These are phyloP conservation scores for Cydia strobilella DNA, from an alignment of 1,140 invertebrate species.

Conservation along the genomic window DNA sequence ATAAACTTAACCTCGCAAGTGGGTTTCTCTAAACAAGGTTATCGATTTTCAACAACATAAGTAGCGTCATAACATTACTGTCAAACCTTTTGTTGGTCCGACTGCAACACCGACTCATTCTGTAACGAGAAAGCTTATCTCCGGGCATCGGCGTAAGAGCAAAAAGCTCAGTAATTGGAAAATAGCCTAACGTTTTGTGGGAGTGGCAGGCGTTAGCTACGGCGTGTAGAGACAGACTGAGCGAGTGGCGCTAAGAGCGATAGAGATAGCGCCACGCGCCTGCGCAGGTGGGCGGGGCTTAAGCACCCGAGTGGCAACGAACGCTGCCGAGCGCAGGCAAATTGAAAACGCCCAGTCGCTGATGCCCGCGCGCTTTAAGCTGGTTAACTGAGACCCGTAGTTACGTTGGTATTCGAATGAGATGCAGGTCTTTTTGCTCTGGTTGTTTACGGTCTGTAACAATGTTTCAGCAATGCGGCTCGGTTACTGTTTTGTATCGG, in stretches of 20 bases:
- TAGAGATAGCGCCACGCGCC: slow-evolving; percentile 47
- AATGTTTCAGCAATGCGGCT: slow-evolving; percentile 50
- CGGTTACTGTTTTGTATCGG: slow-evolving; percentile 43
- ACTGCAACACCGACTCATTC: slow-evolving; percentile 42
- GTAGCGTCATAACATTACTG: slow-evolving; percentile 30
- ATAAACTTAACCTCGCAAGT: slow-evolving; percentile 4
- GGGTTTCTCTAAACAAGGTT: slow-evolving; percentile 14
- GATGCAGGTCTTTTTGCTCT: slow-evolving; percentile 39
- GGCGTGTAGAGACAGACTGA: slow-evolving; percentile 52
- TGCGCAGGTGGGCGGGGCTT: slow-evolving; percentile 59
- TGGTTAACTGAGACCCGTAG: slow-evolving; percentile 45
- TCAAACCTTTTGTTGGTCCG: slow-evolving; percentile 23
- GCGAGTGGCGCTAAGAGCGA: slow-evolving; percentile 39
- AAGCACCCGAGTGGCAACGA: slow-evolving; percentile 57
- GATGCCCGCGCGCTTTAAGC: slow-evolving; percentile 45
- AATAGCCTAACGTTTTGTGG: slow-evolving; percentile 62
- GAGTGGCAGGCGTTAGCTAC: slow-evolving; percentile 55
- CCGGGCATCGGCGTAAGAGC: slow-evolving; percentile 52
- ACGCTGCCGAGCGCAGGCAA: slow-evolving; percentile 51
- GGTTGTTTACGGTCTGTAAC: slow-evolving; percentile 41
- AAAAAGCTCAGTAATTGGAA: slow-evolving; percentile 77
- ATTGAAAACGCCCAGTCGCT: slow-evolving; percentile 67
- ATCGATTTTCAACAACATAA: slow-evolving; percentile 24
- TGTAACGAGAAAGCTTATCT: slow-evolving; percentile 68
- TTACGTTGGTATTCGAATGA: slow-evolving; percentile 38